Base-by-base conservation (phyloP, 2,113 vertebrate genomes). In the Ifrita kowaldi region DNA sequence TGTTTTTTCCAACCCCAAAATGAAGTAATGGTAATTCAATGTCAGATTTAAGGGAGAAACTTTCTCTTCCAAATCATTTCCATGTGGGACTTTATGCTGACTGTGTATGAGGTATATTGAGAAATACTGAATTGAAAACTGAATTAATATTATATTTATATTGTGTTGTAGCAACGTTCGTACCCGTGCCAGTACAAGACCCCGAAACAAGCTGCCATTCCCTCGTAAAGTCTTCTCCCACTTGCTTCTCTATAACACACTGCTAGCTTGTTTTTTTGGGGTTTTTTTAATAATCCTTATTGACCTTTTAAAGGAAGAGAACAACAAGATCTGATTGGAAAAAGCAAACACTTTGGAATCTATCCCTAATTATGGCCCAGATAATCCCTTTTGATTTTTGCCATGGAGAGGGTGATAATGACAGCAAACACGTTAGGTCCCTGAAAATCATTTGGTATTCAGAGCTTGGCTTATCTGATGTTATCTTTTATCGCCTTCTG, bases 371-470 rank as follows among this genome's bases (percentile, higher is more conserved):
- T 94, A 57, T 12, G 32, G 17, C 14, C 20, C 41, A 49, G 56
- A 87, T 95, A 95, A 96, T 89, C 39, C 24, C 87, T 78, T 93
- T 81, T 92, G 35, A 93, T 84, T 96, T 95, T 76, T 91, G 49
- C 69, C 32, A 37, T 56, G 24, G 81, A 84, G 44, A 78, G 22
- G 21, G 11, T 63, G 60, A 64, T 95, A 84, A 56, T 69, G 87
- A 62, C 20, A 88, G 18, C 28, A 83, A 65, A 92, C 53, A 19
- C 70, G 14, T 50, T 77, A 71, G 77, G 53, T 62, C 55, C 13
- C 28, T 88, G 57, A 73, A 94, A 95, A 93, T 91, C 70, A 68
- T 4, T 56, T 69, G 5, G 5, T 52, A 52, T 20, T 68, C 44
- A 44, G 70, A 68, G 6, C 84, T 23, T 49, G 27, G 28, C n/a